A percentile compares a stretch with the other conserved stretches of the same genome.
These are phyloP conservation scores for Nannoperca australis DNA, from an alignment of 2,797 vertebrate genomes.

Conservation along the genomic window DNA sequence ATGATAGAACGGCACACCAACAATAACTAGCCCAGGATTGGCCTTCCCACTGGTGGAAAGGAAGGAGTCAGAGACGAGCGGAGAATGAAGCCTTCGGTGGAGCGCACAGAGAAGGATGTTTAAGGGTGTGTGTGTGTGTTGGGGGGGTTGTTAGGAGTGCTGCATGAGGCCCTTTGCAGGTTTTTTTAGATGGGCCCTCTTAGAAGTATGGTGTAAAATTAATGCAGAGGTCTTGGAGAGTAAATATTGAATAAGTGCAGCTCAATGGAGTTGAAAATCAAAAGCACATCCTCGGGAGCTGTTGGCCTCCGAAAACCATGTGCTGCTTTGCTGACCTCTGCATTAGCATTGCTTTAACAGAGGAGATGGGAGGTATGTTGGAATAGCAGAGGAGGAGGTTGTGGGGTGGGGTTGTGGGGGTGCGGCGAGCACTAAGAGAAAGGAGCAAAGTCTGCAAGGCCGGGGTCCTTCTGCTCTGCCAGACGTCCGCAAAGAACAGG, in stretches of 20 bases:
- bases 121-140: slow-evolving; percentile 39
- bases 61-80: slow-evolving; percentile 67
- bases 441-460: slow-evolving; percentile 67
- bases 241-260: slow-evolving; percentile 86
- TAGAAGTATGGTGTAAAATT: slow-evolving; percentile 80
- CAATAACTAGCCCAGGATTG: slow-evolving; percentile 84
- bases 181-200: slow-evolving; percentile 61
- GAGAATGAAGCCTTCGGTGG: slow-evolving; percentile 71
- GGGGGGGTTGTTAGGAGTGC: slow-evolving; percentile 46
- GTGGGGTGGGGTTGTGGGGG: neutral
- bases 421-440: slow-evolving; percentile 49
- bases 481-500: slow-evolving; percentile 51
- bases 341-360: slow-evolving; percentile 86
- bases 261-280: slow-evolving; percentile 83
- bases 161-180: slow-evolving; percentile 69
- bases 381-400: slow-evolving; percentile 54
- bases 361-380: slow-evolving; percentile 70
- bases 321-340: slow-evolving; percentile 79
- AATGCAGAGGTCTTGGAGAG: slow-evolving; percentile 84
- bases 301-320: slow-evolving; percentile 80
- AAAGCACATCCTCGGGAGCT: slow-evolving; percentile 81
- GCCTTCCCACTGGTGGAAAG: slow-evolving; percentile 81
- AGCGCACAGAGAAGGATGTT: slow-evolving; percentile 59
- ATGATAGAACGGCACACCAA: slow-evolving; percentile 82
- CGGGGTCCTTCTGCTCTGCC: slow-evolving; percentile 62